phyloP scores from a whole-genome alignment of 2,113 vertebrate genomes.

The Scolopax mira region DNA sequence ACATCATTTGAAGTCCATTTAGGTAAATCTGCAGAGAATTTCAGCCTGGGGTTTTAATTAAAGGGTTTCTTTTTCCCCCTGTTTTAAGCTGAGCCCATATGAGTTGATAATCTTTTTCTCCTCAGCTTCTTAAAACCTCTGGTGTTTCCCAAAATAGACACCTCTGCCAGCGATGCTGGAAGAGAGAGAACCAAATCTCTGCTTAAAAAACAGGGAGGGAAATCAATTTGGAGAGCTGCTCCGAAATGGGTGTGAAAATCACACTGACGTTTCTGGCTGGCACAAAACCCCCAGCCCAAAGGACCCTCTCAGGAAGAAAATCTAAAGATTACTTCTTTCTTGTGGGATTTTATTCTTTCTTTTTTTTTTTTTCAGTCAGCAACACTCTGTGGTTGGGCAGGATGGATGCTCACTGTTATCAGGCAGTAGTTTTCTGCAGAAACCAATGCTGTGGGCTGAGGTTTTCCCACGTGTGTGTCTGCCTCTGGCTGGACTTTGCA shows the following conservation, averaged over 20 bases:
- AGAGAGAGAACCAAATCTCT: not conserved
- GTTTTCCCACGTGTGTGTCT: not conserved
- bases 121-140: conserved; percentile 1
- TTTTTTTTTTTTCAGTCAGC: rapidly evolving
- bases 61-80: not conserved
- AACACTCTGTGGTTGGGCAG: rapidly evolving
- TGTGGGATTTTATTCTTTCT: rapidly evolving
- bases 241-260: not conserved
- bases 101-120: conserved; percentile 4
- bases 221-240: not conserved
- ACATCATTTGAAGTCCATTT: conserved; percentile 15
- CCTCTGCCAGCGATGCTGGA: not conserved
- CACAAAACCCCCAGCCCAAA: not conserved
- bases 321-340: not conserved
- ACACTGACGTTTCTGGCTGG: not conserved
- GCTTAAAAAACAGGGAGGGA: not conserved
- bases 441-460: not conserved
- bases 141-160: conserved; percentile 8
- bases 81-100: not conserved
- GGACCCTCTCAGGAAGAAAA: not conserved
- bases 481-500: not conserved
- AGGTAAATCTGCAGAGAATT: conserved; percentile 15
- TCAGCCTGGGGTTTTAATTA: conserved; percentile 15
- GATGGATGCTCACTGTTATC: not conserved
- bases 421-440: not conserved